Evolutionary conservation across 2,113 vertebrate species (phyloP), one percentile per base, ranked within the genome.

Genomic region (Oreotragus oreotragus): DNA sequence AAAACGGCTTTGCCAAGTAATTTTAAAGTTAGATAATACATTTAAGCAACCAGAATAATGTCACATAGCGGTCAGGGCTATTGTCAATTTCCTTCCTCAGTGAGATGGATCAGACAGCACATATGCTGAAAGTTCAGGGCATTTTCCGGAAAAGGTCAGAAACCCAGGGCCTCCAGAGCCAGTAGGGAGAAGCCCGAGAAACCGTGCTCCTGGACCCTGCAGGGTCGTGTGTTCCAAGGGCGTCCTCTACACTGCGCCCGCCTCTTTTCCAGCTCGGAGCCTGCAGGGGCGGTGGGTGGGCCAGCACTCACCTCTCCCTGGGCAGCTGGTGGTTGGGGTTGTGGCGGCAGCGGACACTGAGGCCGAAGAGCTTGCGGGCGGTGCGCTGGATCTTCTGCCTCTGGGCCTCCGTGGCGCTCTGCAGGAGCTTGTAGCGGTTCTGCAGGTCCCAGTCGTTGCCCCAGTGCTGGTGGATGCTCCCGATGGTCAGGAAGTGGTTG

Each of bases 301-400:
- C 33, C 5, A 0, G 7, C 16, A 58, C 66, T 30, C 98, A 99
- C 99, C 99, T 99, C 99, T 99, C 99, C 99, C 99, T 99, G 98
- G 99, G 99, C 99, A 99, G 99, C 99, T 99, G 99, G 99, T 99
- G 99, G 99, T 99, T 99, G 77, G 99, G 99, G 58, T 99, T 99
- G 99, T 99, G 99, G 97, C 99, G 99, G 97, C 99, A 99, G 73
- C 99, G 99, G 98, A 99, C 99, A 53, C 99, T 99, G 98, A 99
- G 99, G 97, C 99, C 99, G 76, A 99, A 99, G 84, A 99, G 99
- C 98, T 99, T 99, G 97, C 99, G 99, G 95, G 99, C 99, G 1
- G 99, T 99, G 95, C 99, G 99, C 88, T 99, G 99, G 95, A 99
- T 99, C 99, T 99, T 99, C 97, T 99, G 99, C 58, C 99, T 99